Conservation (phyloP, 2,888 invertebrate genomes). For the Itoplectis maculator region DNA sequence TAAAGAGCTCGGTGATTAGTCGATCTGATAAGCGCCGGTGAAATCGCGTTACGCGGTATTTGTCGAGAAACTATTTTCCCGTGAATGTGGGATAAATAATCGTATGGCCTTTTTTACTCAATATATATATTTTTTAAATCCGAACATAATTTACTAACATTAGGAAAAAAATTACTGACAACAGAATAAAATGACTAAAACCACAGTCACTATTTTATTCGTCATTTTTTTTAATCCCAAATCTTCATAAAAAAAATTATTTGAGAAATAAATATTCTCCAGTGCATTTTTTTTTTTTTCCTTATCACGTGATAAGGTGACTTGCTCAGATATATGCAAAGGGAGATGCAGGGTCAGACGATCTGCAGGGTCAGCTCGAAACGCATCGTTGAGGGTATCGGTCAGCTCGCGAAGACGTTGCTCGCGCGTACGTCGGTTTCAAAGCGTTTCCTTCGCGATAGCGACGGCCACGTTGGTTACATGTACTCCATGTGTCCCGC, state of each 20-base stretch:
- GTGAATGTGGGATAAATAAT: neutral
- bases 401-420: conserved; percentile 4
- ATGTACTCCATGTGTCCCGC: neutral
- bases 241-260: too few species aligned
- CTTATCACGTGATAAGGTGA: conserved; percentile 18
- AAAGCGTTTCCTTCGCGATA: conserved; percentile 29
- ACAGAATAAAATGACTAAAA: neutral
- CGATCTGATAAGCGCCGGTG: conserved; percentile 30
- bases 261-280: conserved; percentile 37
- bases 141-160: too few species aligned
- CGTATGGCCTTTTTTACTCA: neutral
- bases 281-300: neutral
- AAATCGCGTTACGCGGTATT: conserved; percentile 1
- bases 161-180: neutral
- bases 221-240: too few species aligned
- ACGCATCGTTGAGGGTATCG: conserved; percentile 13
- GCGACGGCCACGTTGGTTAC: neutral
- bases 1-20: conserved; percentile 31
- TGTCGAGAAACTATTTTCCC: neutral
- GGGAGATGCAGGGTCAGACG: conserved; percentile 40
- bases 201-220: too few species aligned
- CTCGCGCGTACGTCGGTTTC: conserved; percentile 30
- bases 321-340: conserved; percentile 12
- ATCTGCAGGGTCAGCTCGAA: conserved; percentile 34
- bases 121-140: neutral